Percentiles rank a stretch among this genome's conserved stretches.
Evolutionary conservation across 2,113 vertebrate species (phyloP).

Genomic region (Alectura lathami): DNA sequence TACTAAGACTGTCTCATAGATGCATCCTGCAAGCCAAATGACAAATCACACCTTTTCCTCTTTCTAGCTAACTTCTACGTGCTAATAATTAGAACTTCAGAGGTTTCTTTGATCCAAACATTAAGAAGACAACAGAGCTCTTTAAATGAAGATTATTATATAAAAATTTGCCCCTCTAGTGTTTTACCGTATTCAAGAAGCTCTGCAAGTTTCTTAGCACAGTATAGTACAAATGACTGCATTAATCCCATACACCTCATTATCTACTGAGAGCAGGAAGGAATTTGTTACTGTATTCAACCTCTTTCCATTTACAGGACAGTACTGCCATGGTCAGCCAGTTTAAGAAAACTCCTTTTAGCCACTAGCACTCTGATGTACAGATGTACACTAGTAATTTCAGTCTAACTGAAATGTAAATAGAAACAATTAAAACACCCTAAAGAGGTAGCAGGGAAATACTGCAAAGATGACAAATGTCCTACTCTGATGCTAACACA

Average conservation of each 20-base stretch:
- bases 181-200: neutral
- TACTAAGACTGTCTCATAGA: neutral
- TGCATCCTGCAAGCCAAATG: neutral
- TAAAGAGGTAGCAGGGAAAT: neutral
- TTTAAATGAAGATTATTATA: neutral
- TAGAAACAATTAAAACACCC: neutral
- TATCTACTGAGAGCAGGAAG: neutral
- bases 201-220: neutral
- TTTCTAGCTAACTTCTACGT: neutral
- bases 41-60: neutral
- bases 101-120: neutral
- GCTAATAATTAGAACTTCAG: neutral
- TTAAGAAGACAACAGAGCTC: neutral
- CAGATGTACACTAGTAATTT: no score
- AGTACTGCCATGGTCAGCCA: neutral
- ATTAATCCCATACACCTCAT: neutral
- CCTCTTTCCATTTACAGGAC: neutral
- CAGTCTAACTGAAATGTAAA: neutral
- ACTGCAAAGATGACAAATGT: neutral
- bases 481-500: neutral
- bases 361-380: neutral
- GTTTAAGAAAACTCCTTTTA: neutral
- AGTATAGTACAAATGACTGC: neutral
- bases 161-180: neutral
- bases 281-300: neutral